phyloP scores from a whole-genome alignment of 2,113 vertebrate genomes.

The Larimichthys crocea region DNA sequence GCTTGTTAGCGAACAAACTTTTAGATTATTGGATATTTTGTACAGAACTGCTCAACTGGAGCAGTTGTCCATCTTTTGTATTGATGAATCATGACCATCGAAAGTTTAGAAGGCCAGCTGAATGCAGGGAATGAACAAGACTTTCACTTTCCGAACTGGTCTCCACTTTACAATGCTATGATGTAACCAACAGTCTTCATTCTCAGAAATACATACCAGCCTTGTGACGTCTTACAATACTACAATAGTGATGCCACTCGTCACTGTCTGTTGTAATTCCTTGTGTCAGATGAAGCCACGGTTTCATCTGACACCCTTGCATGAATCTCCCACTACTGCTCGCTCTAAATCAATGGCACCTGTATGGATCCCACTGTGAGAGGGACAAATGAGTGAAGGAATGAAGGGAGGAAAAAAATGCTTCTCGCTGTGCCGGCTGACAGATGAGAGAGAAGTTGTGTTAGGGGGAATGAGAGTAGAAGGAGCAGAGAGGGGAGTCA shows the following conservation, averaged over 20 bases:
- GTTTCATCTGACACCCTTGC: not conserved
- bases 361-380: slow-evolving; percentile 6
- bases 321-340: slow-evolving; percentile 2
- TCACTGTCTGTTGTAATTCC: slow-evolving; percentile 4
- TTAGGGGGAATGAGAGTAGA: slow-evolving; percentile 12
- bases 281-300: slow-evolving; percentile 24
- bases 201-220: not conserved
- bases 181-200: not conserved
- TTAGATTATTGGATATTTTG: not conserved
- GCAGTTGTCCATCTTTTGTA: not conserved
- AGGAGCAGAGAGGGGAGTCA: not conserved
- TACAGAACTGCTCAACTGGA: too few relatives aligned
- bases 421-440: slow-evolving; percentile 22
- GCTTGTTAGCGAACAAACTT: not conserved
- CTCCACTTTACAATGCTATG: not conserved
- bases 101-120: not conserved
- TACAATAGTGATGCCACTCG: not conserved
- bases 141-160: not conserved
- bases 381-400: slow-evolving; percentile 1
- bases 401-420: not conserved
- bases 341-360: slow-evolving; percentile 24
- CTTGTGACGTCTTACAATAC: not conserved
- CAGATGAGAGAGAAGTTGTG: slow-evolving; percentile 18
- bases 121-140: not conserved
- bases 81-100: not conserved